Percentiles rank a stretch among this genome's conserved stretches.
These are phyloP conservation scores for Scaptomyza parva DNA, from an alignment of 2,888 invertebrate species.

Conservation along the genomic window DNA sequence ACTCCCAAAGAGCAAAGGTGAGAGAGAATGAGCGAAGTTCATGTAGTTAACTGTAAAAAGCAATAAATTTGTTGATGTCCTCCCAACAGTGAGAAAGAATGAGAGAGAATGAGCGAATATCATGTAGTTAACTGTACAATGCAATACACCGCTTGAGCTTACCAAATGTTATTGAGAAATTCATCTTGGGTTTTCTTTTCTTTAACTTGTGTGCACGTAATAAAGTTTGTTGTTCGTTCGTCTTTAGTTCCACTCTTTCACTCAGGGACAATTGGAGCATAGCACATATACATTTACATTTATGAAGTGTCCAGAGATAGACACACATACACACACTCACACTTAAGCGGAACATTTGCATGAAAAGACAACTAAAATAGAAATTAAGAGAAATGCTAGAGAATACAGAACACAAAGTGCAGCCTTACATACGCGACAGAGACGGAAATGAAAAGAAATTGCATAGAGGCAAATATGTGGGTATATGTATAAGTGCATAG, in stretches of 20 bases:
- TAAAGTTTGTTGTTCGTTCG: neutral
- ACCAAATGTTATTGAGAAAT: neutral
- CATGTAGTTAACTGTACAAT: too few relatives aligned
- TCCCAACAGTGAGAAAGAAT: too few relatives aligned
- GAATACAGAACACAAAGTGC: constrained; percentile 71
- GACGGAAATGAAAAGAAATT: constrained; percentile 78
- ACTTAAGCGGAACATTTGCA: constrained; percentile 58
- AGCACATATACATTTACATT: constrained; percentile 46
- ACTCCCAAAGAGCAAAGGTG: too few relatives aligned
- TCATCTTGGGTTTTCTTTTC: neutral
- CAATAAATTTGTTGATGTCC: too few relatives aligned
- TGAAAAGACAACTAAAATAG: constrained; percentile 78
- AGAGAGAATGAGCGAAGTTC: too few relatives aligned
- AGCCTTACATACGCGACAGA: constrained; percentile 44
- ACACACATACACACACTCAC: constrained; percentile 19
- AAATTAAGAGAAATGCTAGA: constrained; percentile 72
- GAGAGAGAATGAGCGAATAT: too few relatives aligned
- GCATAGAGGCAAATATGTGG: constrained; percentile 26
- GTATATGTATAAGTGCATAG: constrained; percentile 25
- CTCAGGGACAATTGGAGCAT: constrained; percentile 73
- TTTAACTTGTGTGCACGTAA: neutral
- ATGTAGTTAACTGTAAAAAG: too few relatives aligned
- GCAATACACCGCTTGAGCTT: neutral
- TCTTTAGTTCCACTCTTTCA: constrained; percentile 49
- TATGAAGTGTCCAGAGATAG: constrained; percentile 57